Conservation (phyloP, 2,888 invertebrate species). For the Pyrrhia umbra region DNA sequence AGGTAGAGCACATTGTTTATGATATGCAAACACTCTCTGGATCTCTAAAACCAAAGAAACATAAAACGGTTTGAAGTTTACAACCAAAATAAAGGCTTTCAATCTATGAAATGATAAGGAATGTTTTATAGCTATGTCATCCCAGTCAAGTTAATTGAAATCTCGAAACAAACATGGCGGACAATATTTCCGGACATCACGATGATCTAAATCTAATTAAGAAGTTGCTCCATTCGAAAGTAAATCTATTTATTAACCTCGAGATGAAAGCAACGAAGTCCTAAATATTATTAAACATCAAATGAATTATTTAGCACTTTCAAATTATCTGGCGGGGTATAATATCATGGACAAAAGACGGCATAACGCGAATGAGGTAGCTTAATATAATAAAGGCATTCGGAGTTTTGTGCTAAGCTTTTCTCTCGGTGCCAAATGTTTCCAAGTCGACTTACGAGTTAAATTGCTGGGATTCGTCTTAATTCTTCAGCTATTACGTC, state of each 20-base stretch:
- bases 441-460: constrained; percentile 72
- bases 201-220: constrained; percentile 52
- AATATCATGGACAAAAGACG: constrained; percentile 70
- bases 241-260: constrained; percentile 62
- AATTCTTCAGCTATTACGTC: constrained; percentile 74
- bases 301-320: constrained; percentile 66
- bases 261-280: constrained; percentile 56
- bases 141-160: constrained; percentile 2
- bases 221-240: constrained; percentile 56
- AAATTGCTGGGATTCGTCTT: constrained; percentile 75
- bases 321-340: constrained; percentile 64
- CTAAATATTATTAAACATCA: constrained; percentile 66
- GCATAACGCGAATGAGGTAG: constrained; percentile 64
- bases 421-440: constrained; percentile 71
- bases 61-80: too few species aligned
- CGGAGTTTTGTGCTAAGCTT: constrained; percentile 70
- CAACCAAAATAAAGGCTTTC: background rate
- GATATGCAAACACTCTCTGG: too few species aligned
- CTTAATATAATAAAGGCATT: constrained; percentile 74
- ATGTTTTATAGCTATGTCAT: background rate
- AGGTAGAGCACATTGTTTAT: background rate
- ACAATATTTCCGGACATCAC: constrained; percentile 39
- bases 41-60: too few species aligned
- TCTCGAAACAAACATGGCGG: constrained; percentile 29
- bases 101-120: background rate